Conservation (phyloP, 1,140 invertebrate genomes). For the Sitobion miscanthi region DNA sequence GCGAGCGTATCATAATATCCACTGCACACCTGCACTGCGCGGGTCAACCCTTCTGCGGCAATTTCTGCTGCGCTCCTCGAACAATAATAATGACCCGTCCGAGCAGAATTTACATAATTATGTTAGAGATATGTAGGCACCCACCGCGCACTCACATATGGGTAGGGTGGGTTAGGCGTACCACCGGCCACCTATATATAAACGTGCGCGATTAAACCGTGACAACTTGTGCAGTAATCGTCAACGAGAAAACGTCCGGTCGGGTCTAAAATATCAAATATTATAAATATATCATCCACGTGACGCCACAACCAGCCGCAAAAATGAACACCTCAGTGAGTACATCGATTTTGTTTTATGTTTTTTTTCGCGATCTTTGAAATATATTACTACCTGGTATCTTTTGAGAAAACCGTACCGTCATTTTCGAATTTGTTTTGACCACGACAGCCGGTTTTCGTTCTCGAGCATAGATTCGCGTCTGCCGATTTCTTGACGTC, state of each 20-base stretch:
- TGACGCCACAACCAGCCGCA: not conserved
- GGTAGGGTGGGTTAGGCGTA: not conserved
- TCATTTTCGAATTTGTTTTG: not conserved
- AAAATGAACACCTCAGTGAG: slow-evolving; percentile 44
- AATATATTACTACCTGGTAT: no score
- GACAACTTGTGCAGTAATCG: slow-evolving; percentile 19
- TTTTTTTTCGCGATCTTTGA: no score
- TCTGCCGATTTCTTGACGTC: not conserved
- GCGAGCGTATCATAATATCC: not conserved
- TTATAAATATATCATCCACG: not conserved
- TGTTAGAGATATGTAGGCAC: not conserved
- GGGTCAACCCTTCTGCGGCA: slow-evolving; percentile 51
- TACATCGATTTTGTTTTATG: not conserved
- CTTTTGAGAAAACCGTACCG: not conserved
- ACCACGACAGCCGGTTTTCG: not conserved
- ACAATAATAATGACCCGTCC: not conserved
- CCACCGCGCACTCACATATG: not conserved
- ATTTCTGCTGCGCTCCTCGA: not conserved
- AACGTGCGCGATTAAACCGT: not conserved
- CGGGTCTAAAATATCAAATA: not conserved
- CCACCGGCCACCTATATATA: not conserved
- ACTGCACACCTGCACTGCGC: not conserved
- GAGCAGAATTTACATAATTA: no score
- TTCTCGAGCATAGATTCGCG: not conserved
- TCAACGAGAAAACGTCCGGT: not conserved